These are phyloP conservation scores for Sminthurides bifidus DNA, from an alignment of 1,140 invertebrate genomes.

Conservation along the genomic window DNA sequence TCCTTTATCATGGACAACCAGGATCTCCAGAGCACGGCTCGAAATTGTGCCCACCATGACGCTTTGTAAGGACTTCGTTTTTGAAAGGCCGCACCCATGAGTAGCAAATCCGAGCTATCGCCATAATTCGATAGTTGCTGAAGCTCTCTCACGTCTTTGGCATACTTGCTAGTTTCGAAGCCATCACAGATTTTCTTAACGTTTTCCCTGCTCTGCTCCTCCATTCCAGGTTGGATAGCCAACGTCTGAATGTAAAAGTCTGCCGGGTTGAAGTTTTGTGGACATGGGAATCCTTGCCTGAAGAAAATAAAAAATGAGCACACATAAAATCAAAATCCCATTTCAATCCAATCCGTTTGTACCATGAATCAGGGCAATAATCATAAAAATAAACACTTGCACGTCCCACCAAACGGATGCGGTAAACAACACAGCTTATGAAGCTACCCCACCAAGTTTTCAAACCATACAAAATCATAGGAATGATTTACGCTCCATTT, in stretches of 20 bases:
- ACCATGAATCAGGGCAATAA: too few relatives aligned
- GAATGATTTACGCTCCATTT: too few relatives aligned
- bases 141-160: constrained; percentile 42
- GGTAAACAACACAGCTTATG: too few relatives aligned
- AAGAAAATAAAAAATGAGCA: constrained; percentile 12
- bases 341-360: too few relatives aligned
- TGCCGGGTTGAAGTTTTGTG: constrained; percentile 47
- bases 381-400: too few relatives aligned
- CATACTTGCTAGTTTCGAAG: constrained; percentile 51
- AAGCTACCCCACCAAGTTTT: too few relatives aligned
- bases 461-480: too few relatives aligned
- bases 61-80: constrained; percentile 59
- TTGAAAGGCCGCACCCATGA: too few relatives aligned
- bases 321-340: too few relatives aligned
- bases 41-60: constrained; percentile 75
- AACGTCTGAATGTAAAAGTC: constrained; percentile 86
- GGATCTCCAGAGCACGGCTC: constrained; percentile 76
- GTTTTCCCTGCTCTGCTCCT: constrained; percentile 44
- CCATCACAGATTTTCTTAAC: constrained; percentile 47
- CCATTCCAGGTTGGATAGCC: constrained; percentile 72
- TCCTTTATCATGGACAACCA: constrained; percentile 79
- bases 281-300: constrained; percentile 48
- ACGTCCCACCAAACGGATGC: too few relatives aligned
- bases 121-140: constrained; percentile 1
- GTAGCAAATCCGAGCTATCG: too few relatives aligned